Base-by-base conservation (phyloP, 2,888 invertebrate species). In the Phaedon cochleariae region DNA sequence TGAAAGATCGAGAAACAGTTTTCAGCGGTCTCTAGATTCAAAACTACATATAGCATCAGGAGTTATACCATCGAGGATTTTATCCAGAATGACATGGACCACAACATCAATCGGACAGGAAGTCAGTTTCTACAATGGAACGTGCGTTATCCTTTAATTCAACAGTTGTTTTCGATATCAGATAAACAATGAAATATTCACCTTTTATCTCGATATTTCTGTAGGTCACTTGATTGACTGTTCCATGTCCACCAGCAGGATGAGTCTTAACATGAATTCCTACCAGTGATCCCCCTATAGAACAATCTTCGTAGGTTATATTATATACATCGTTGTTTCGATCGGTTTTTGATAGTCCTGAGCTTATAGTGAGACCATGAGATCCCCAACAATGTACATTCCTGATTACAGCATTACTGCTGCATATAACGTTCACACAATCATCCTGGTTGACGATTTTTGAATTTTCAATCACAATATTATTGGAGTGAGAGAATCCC, bases 391-490 rank as follows among this genome's bases (percentile, higher is more conserved):
- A 68, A 15, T 59, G 45, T 0, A 65, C 10, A 29, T 68, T 65
- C n/a, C 46, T 51, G 10, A 68, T 51, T 5, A 46, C n/a, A 37
- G 64, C 48, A 20, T 68, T 60, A n/a, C 51, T 59, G 21, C 66
- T 63, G 31, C 49, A 26, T 20, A 62, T 62, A 31, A 65, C 52
- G 7, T 57, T 61, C 7, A 64, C 53, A 46, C 67, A 65, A 49
- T 67, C 66, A 26, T 68, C 68, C 63, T 68, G 68, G 46, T 68
- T 68, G 37, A 67, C 45, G 7, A 68, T 46, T 1, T 21, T 59
- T 0, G 52, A 54, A 31, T 68, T 60, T 34, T 66, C 58, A 2
- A 68, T 62, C 7, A 59, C 6, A n/a, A 66, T 37, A 17, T 68
- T 63, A 17, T 59, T 54, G 2, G 59, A 55, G 21, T 66, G 7